Base-by-base conservation (phyloP, 1,140 invertebrate genomes). In the Leptoteleia sp. region DNA sequence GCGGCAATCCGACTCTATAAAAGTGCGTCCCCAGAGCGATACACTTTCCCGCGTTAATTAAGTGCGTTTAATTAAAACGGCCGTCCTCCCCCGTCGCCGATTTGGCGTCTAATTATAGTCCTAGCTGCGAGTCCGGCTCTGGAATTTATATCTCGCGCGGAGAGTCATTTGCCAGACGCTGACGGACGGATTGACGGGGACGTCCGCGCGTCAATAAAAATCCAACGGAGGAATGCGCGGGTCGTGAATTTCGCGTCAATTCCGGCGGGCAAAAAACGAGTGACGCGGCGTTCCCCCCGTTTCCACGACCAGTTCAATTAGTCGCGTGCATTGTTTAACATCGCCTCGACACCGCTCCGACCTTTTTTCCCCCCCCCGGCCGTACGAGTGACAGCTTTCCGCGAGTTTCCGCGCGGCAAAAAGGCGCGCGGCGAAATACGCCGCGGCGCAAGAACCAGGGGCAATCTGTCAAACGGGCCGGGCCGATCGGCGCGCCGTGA, bases 21-120 rank as follows among this genome's bases (percentile, higher is more conserved):
- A 70, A 70, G 54, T 29, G 35, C 35, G 22, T 42, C 57, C 75
- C 71, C 73, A 48, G 61, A 38, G 50, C 76, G 64, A 79, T 84
- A 80, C 83, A 83, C 70, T 75, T 37, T 29, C 79, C 81, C 61
- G 38, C 82, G 78, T 84, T 84, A 86, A 86, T 84, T 85, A 84
- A 84, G 81, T 83, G 80, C 76, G 81, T 81, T 85, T 85, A 86
- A 85, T 85, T 85, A 85, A 85, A 85, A 78, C 73, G 57, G 76
- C 81, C 79, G 76, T 55, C 72, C 29, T 15, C 6, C 6, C 17
- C 43, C 45, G 22, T 70, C 50, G 64, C 52, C 12, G 31, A 22
- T 31, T 38, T 31, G 8, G 17, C 45, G 72, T 75, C 78, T 84
- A 85, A 85, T 77, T 77, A 70, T 70, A 80, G 76, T 59, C 75